Evolutionary conservation across 1,140 invertebrate genomes (phyloP).

Genomic region (Atta texana): DNA sequence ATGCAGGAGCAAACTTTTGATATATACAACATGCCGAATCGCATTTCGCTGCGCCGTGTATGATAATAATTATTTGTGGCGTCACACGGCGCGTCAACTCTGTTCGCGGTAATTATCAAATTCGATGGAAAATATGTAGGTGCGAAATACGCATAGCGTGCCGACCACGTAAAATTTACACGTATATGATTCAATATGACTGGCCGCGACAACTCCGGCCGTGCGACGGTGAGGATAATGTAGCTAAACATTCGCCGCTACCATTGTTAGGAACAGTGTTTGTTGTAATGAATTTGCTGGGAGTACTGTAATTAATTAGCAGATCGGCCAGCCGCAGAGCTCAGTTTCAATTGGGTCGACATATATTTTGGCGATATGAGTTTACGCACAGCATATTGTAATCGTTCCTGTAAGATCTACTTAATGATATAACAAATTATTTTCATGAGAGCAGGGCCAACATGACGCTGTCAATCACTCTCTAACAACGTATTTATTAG

Average conservation of each 20-base stretch:
- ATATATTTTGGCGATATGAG: constrained; percentile 21
- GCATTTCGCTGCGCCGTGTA: background rate
- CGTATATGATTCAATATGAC: constrained; percentile 35
- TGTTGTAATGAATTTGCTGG: constrained; percentile 71
- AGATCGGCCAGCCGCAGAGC: constrained; percentile 50
- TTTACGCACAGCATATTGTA: constrained; percentile 29
- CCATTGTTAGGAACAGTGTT: constrained; percentile 58
- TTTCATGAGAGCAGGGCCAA: background rate
- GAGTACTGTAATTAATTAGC: constrained; percentile 70
- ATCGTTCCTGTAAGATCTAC: constrained; percentile 31
- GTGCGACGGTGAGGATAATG: constrained; percentile 55
- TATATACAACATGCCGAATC: constrained; percentile 34
- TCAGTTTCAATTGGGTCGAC: constrained; percentile 60
- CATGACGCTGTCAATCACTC: background rate
- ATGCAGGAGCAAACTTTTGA: constrained; percentile 3
- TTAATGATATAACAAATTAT: background rate
- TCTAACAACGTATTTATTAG: background rate
- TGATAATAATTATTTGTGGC: constrained; percentile 49
- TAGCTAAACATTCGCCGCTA: constrained; percentile 60
- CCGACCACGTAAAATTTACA: constrained; percentile 43
- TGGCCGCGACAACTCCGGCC: constrained; percentile 2
- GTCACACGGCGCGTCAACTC: constrained; percentile 23
- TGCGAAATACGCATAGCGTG: constrained; percentile 29
- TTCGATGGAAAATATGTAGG: constrained; percentile 36
- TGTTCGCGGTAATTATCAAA: constrained; percentile 56